Evolutionary conservation across 2,797 vertebrate species (phyloP).

Genomic region (Gouania willdenowi): DNA sequence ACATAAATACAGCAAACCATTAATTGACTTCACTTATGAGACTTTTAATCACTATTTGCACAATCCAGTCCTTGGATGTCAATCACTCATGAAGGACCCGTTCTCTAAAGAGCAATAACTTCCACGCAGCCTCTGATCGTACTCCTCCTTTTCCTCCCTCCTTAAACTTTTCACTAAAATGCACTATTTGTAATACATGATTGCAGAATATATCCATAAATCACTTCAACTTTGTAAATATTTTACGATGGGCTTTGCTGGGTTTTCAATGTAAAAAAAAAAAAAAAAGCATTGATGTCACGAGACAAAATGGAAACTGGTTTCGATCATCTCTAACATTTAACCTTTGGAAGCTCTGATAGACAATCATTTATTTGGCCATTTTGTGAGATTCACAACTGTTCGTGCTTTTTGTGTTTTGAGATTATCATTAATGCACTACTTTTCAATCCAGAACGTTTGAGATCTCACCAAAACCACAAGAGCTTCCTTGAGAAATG

Average conservation of each 20-base stretch:
- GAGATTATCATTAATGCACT: no score
- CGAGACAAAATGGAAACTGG: no score
- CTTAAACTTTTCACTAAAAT: slow-evolving; percentile 40
- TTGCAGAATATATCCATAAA: slow-evolving; percentile 9
- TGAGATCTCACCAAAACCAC: no score
- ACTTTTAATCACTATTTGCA: slow-evolving; percentile 61
- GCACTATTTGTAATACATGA: slow-evolving; percentile 51
- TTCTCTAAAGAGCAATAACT: slow-evolving; percentile 69
- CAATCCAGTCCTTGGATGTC: slow-evolving; percentile 56
- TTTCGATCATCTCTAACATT: slow-evolving; percentile 69
- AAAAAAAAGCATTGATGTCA: no score
- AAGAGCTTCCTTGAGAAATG: no score
- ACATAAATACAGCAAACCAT: slow-evolving; percentile 3
- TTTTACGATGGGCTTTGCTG: slow-evolving; percentile 21
- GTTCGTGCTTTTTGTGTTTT: no score
- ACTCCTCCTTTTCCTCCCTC: slow-evolving; percentile 16
- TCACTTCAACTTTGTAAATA: slow-evolving; percentile 20
- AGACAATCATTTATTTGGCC: slow-evolving; percentile 72
- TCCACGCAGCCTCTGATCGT: slow-evolving; percentile 57
- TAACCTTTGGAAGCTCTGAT: slow-evolving; percentile 66
- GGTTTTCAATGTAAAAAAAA: slow-evolving; percentile 17
- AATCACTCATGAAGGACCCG: slow-evolving; percentile 59
- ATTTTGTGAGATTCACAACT: no score
- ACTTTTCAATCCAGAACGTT: no score
- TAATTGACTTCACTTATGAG: slow-evolving; percentile 22